phyloP scores from a whole-genome alignment of 2,888 invertebrate species.

The Ennomos fuscantarius region DNA sequence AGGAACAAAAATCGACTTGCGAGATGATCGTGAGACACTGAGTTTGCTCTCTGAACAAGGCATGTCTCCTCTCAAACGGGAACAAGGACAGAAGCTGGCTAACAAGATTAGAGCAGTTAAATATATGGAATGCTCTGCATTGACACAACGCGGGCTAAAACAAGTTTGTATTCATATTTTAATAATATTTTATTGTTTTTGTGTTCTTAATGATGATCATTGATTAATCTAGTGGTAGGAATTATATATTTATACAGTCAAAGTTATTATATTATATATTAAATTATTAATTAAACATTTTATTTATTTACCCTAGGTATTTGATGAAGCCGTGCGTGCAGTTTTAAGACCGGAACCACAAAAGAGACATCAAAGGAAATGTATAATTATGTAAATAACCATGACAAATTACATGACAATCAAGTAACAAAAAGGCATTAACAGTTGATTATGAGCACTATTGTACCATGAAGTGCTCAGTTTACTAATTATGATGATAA shows the following conservation, averaged over 20 bases:
- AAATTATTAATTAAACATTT: no score
- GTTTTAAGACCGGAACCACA: conserved; percentile 98
- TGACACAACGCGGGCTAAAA: conserved; percentile 98
- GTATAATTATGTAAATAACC: conserved; percentile 89
- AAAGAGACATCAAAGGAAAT: conserved; percentile 97
- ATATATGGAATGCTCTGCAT: conserved; percentile 99
- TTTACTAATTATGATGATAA: no score
- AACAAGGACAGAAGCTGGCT: conserved; percentile 99
- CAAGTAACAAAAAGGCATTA: conserved; percentile 30
- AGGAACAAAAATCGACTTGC: conserved; percentile 99
- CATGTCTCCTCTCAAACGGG: conserved; percentile 97
- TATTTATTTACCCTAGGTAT: conserved; percentile 88
- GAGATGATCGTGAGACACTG: conserved; percentile 98
- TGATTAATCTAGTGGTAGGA: no score
- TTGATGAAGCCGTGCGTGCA: conserved; percentile 99
- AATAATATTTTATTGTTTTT: conserved; percentile 2
- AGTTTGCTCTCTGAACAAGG: conserved; percentile 96
- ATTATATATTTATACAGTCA: no score
- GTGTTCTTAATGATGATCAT: conserved; percentile 7
- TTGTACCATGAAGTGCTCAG: not conserved
- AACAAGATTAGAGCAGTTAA: conserved; percentile 99
- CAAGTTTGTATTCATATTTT: conserved; percentile 80
- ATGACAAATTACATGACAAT: conserved; percentile 57
- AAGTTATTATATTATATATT: no score
- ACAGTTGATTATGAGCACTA: conserved; percentile 6